Base-by-base conservation (phyloP, 2,888 invertebrate genomes). In the Iphiclides podalirius region DNA sequence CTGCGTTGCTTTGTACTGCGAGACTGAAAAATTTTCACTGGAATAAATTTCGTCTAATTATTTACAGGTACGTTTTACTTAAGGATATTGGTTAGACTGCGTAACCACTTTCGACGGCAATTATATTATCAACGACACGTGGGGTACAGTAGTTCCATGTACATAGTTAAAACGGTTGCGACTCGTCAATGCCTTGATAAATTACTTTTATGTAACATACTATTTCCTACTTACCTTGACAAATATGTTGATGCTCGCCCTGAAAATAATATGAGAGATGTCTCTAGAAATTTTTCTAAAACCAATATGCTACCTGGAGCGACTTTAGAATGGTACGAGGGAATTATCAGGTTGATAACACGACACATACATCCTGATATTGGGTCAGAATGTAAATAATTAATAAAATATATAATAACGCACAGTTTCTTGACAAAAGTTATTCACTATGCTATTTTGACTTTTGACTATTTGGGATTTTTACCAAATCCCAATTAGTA, bases 111-210 rank as follows among this genome's bases (percentile, higher is more conserved):
- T 45, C 44, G 35, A 36, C 41, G 17, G 38, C 42, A 47, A 33
- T 52, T 52, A 52, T 55, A 33, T 51, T 52, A 52, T 55, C 55
- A 52, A 26, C 35, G 44, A 12, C 50, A 42, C 35, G n/a, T 45
- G 50, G 11, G 48, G 8, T 41, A 44, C 41, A 31, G n/a, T 50
- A 41, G 40, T 37, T 54, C 41, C 41, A 40, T 52, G 52, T 51
- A 34, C 37, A 40, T 45, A 52, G 50, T 47, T 12, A 23, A 40
- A 45, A 40, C 45, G 14, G 17, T 7, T 15, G 36, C 35, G 41
- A 41, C 36, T 40, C 31, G 20, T 38, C 50, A 20, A 17, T 20
- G 15, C 31, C 23, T 28, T 46, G 36, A 45, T 41, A 48, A 28
- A 45, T 50, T 41, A 34, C 26, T 7, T 48, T 42, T 47, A 49